phyloP scores from a whole-genome alignment of 1,140 invertebrate species.

The Drosophila subobscura region DNA sequence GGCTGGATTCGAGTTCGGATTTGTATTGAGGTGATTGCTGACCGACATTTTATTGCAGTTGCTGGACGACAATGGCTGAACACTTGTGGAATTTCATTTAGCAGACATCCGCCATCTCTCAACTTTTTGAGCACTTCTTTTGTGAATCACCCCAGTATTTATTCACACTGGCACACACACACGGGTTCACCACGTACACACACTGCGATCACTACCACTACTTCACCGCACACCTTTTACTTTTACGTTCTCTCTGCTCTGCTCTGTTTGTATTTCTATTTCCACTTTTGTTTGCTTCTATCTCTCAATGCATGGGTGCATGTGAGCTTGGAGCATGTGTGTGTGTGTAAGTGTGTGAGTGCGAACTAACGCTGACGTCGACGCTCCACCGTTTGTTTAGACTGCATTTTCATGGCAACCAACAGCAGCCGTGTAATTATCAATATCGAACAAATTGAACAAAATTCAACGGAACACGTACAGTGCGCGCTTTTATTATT shows the following conservation, averaged over 20 bases:
- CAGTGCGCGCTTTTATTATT: constrained; percentile 37
- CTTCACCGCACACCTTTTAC: constrained; percentile 40
- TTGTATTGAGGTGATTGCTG: constrained; percentile 2
- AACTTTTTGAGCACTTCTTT: constrained; percentile 40
- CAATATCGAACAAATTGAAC: constrained; percentile 27
- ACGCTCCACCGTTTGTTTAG: constrained; percentile 60
- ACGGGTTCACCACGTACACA: constrained; percentile 13
- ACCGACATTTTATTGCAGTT: constrained; percentile 67
- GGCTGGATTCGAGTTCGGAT: constrained; percentile 47
- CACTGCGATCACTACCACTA: constrained; percentile 11
- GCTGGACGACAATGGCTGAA: constrained; percentile 33
- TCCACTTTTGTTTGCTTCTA: constrained; percentile 20
- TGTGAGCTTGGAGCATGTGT: constrained; percentile 21
- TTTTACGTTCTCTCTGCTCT: constrained; percentile 11
- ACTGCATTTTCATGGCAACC: constrained; percentile 80
- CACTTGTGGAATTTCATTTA: constrained; percentile 40
- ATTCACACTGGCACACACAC: constrained; percentile 26
- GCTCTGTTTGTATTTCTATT: constrained; percentile 27
- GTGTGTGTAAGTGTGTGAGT: constrained; percentile 44
- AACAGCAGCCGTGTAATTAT: constrained; percentile 10
- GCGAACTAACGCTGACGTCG: constrained; percentile 33
- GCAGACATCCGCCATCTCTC: constrained; percentile 41
- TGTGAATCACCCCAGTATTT: constrained; percentile 73
- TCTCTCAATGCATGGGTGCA: not conserved
- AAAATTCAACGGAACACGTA: constrained; percentile 14